Percentiles rank a stretch among this genome's conserved stretches.
These are phyloP conservation scores for Pomatorhinus ruficollis DNA, from an alignment of 2,113 vertebrate genomes.

Conservation along the genomic window DNA sequence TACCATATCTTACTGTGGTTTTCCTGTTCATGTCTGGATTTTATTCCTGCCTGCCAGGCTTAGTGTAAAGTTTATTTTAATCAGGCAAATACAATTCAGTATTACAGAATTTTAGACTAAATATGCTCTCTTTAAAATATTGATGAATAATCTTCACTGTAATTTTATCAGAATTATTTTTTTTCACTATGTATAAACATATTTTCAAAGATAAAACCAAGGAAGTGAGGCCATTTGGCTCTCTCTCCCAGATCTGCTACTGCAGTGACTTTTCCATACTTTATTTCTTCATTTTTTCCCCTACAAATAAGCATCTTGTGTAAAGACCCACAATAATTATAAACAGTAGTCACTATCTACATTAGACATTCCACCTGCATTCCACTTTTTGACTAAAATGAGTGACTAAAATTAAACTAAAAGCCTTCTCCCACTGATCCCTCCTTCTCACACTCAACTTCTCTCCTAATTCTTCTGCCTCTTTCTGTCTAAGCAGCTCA, in stretches of 20 bases:
- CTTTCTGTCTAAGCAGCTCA: not conserved
- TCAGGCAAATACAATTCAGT: not conserved
- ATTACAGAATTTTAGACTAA: not conserved
- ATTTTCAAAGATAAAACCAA: not conserved
- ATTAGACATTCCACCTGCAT: not conserved
- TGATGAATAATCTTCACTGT: not conserved
- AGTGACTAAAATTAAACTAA: not conserved
- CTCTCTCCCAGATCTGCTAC: not conserved
- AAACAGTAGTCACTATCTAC: not conserved
- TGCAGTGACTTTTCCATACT: not conserved
- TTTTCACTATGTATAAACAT: not conserved
- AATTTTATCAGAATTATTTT: not conserved
- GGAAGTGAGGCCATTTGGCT: not conserved
- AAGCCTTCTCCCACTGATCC: fast-evolving
- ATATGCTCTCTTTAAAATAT: not conserved
- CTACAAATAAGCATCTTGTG: not conserved
- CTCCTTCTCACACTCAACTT: not conserved
- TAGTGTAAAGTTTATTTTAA: not conserved
- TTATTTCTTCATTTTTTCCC: not conserved
- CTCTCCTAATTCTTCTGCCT: not conserved
- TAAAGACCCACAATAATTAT: not conserved
- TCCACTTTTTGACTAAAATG: not conserved
- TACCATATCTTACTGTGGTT: not conserved
- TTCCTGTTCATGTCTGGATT: not conserved
- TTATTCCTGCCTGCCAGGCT: not conserved